These are phyloP conservation scores for Erpornis zantholeuca DNA, from an alignment of 2,113 vertebrate species.

Conservation along the genomic window DNA sequence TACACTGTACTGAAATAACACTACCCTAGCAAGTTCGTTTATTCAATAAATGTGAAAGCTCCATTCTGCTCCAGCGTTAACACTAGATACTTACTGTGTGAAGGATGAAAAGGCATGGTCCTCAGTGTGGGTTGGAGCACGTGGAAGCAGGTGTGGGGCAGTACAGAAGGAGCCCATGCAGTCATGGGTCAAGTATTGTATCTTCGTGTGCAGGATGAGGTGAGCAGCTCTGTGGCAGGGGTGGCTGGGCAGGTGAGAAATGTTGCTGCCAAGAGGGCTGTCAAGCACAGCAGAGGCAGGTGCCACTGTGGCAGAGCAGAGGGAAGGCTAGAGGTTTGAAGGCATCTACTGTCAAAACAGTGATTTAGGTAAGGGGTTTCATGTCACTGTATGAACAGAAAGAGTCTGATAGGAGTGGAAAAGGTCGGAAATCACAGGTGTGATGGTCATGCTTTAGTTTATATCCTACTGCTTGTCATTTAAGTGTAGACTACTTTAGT, in stretches of 20 bases:
- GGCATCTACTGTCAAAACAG: neutral
- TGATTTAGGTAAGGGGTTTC: neutral
- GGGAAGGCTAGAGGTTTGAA: neutral
- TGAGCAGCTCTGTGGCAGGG: rapidly evolving
- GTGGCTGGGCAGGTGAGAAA: neutral
- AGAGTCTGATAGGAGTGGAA: neutral
- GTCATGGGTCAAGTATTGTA: neutral
- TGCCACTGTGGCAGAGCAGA: neutral
- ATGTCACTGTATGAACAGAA: neutral
- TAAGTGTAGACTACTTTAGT: neutral
- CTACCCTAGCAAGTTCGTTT: neutral
- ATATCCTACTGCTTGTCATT: neutral
- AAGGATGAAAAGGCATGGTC: neutral
- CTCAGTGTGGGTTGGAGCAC: neutral
- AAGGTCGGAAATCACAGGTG: neutral
- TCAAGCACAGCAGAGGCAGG: neutral
- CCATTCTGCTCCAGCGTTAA: neutral
- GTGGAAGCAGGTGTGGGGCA: rapidly evolving
- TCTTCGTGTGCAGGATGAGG: neutral
- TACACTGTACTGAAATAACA: neutral
- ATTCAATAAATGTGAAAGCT: neutral
- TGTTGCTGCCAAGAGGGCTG: rapidly evolving
- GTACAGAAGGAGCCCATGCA: neutral
- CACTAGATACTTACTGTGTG: neutral
- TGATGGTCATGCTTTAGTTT: neutral